Evolutionary conservation across 2,888 invertebrate genomes (phyloP), one percentile per base, ranked within the genome.

Genomic region (Phalera bucephala): DNA sequence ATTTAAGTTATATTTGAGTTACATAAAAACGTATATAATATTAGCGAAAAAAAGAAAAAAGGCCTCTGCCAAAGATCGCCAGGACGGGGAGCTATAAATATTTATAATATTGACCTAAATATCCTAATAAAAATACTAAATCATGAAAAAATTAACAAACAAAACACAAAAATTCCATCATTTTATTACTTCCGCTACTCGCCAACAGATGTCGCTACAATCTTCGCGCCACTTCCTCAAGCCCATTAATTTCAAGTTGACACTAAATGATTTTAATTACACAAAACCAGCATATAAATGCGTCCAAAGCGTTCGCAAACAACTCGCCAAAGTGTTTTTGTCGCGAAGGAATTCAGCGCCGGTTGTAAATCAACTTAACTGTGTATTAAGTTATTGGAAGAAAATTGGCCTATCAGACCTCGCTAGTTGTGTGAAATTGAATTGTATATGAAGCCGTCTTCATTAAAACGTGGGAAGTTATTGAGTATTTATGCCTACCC

Each of bases 121-220:
- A n/a, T n/a, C n/a, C n/a, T n/a, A n/a, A n/a, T n/a, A n/a, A n/a
- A n/a, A n/a, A n/a, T n/a, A n/a, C n/a, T n/a, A n/a, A n/a, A n/a
- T n/a, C n/a, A n/a, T n/a, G n/a, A n/a, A n/a, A n/a, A n/a, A n/a
- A n/a, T n/a, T n/a, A n/a, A n/a, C n/a, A n/a, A n/a, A n/a, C n/a
- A n/a, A n/a, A n/a, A n/a, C n/a, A n/a, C n/a, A n/a, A n/a, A n/a
- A n/a, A n/a, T n/a, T n/a, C n/a, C n/a, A n/a, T n/a, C n/a, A 17
- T 5, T 17, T 17, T 17, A 17, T 30, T 40, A 44, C 33, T 64
- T 31, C 20, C n/a, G 59, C 87, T 80, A 85, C 78, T 82, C 77
- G 10, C 4, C 50, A 52, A 64, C 1, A 85, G 87, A 83, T 86
- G 85, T 78, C 86, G 78, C 42, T 31, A 58, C 33, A 0, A 7